Evolutionary conservation across 2,888 invertebrate genomes (phyloP), one percentile per base, ranked within the genome.

Genomic region (Troides oblongomaculatus): DNA sequence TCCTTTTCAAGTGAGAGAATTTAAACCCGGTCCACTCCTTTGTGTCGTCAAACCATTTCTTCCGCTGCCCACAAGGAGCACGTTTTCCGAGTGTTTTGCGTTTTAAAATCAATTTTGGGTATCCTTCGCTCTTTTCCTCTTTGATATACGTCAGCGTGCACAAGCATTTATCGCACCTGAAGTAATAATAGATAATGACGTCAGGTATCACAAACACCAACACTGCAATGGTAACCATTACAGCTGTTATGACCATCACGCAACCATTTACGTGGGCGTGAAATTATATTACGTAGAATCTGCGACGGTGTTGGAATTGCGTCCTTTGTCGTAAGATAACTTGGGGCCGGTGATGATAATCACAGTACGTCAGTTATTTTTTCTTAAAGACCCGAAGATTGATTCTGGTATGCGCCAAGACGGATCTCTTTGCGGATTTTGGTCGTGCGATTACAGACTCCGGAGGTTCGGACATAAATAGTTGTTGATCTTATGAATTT

Each of bases 321-420:
- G 70, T 66, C 59, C 66, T 66, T 62, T 66, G 59, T 70, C 53
- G 70, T 62, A 64, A 68, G 17, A 62, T 57, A 43, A 66, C 66
- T 64, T 17, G 25, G 46, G 17, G 63, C 46, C 63, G 59, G 18
- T 59, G 62, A 64, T 72, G 68, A 60, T 65, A 68, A 71, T 70
- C 68, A 60, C 68, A 66, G 58, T 68, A 70, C 67, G 67, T 69
- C 63, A 59, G 64, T 62, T 59, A 64, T 21, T 53, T 46, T 66
- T 71, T 69, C 72, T 46, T 3, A 39, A 39, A 12, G 12, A 17
- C 46, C 36, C 18, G 63, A 62, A 67, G 62, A 64, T 64, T 68
- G 66, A 68, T 66, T 62, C 57, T 46, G 59, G 67, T 69, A 56
- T 67, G 66, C 59, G 71, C 62, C 65, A 68, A 70, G 68, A 65